phyloP scores from a whole-genome alignment of 1,140 invertebrate species.

The Lepidotrigona ventralis region DNA sequence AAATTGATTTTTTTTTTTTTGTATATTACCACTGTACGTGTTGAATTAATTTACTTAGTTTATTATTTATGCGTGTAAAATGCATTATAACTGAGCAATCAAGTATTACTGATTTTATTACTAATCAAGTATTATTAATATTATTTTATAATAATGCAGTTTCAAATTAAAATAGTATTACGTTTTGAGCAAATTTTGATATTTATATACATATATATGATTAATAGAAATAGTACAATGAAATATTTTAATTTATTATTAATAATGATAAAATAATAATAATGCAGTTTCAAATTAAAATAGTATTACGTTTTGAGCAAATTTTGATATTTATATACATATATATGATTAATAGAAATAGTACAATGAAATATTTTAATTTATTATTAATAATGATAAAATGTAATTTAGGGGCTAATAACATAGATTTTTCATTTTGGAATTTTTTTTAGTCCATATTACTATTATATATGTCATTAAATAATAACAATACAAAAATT shows the following conservation, averaged over 20 bases:
- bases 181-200: background rate
- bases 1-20: background rate
- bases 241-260: background rate
- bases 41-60: background rate
- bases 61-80: background rate
- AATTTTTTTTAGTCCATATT: background rate
- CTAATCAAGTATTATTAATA: background rate
- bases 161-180: conserved; percentile 4
- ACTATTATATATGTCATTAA: background rate
- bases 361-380: background rate
- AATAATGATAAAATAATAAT: background rate
- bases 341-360: background rate
- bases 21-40: background rate
- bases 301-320: background rate
- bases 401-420: background rate
- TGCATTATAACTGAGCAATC: background rate
- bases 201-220: background rate
- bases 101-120: background rate
- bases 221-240: background rate
- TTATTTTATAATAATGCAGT: background rate
- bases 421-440: background rate
- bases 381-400: background rate
- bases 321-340: background rate
- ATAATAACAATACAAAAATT: background rate
- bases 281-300: background rate